Evolutionary conservation across 2,888 invertebrate species (phyloP).

Genomic region (Tenodera sinensis): DNA sequence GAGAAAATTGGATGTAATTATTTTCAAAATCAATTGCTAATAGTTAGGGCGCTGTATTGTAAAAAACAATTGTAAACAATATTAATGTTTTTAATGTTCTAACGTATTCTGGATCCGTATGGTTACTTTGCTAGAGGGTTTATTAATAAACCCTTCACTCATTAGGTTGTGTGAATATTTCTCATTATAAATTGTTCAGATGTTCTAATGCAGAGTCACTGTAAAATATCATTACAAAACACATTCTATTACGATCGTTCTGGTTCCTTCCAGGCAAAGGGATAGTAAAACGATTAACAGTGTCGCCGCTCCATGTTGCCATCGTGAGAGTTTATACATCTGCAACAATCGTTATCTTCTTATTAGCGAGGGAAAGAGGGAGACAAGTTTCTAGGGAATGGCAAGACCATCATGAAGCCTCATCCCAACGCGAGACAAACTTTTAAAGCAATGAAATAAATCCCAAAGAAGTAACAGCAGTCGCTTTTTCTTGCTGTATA

Average conservation of each 20-base stretch:
- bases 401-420: neutral
- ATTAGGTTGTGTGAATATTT: no score
- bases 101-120: no score
- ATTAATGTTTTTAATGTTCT: no score
- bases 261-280: neutral
- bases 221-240: neutral
- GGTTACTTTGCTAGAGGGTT: no score
- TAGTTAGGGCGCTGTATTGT: no score
- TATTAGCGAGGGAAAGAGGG: neutral
- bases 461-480: neutral
- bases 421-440: neutral
- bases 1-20: no score
- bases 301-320: neutral
- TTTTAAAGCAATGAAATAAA: slow-evolving; percentile 19
- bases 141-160: no score
- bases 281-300: neutral
- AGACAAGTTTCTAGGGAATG: neutral
- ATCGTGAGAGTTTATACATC: neutral
- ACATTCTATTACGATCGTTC: neutral
- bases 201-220: neutral
- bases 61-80: no score
- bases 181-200: no score
- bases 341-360: neutral
- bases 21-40: no score
- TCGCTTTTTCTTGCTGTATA: slow-evolving; percentile 12